Evolutionary conservation across 1,140 invertebrate genomes (phyloP), one percentile per base, ranked within the genome.

Genomic region (Drosophila fuyamai): DNA sequence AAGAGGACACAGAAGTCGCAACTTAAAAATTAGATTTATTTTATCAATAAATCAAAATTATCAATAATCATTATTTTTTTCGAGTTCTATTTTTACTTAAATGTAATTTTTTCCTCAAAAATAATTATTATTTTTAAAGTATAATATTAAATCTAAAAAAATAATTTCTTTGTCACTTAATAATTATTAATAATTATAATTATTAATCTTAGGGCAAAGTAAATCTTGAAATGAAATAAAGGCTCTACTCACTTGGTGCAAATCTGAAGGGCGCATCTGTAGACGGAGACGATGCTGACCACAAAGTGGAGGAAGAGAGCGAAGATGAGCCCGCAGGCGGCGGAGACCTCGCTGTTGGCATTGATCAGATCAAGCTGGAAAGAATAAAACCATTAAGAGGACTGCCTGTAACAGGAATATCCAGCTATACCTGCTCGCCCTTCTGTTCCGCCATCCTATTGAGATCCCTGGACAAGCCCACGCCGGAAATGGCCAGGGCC

Each of bases 211-310:
- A n/a, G n/a, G n/a, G n/a, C n/a, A n/a, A n/a, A n/a, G n/a, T n/a
- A n/a, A n/a, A n/a, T n/a, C 50, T 46, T 4, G 2, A n/a, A 63
- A 41, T 14, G 0, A 6, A 40, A 1, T 32, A 50, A 23, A 40
- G 36, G 2, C 32, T 38, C n/a, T 58, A 92, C 91, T 91, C 41
- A 92, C 91, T 84, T 92, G 38, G 90, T 81, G 59, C 91, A 92
- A 12, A 91, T 82, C 50, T 92, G 83, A 10, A 91, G 55, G 35
- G 91, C 91, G 35, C 91, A 92, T 23, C 91, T 78, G 47, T 92
- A 92, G 13, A 92, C 91, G 0, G 91, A 92, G 9, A 91, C 77
- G 65, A 92, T 90, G 70, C 91, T 92, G n/a, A 91, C 86, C 38
- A 92, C 77, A 58, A 92, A 91, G 60, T 92, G 91, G 27, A 92